These are phyloP conservation scores for Paramuricea clavata DNA, from an alignment of 92 coral and sea anemone species.

Conservation along the genomic window DNA sequence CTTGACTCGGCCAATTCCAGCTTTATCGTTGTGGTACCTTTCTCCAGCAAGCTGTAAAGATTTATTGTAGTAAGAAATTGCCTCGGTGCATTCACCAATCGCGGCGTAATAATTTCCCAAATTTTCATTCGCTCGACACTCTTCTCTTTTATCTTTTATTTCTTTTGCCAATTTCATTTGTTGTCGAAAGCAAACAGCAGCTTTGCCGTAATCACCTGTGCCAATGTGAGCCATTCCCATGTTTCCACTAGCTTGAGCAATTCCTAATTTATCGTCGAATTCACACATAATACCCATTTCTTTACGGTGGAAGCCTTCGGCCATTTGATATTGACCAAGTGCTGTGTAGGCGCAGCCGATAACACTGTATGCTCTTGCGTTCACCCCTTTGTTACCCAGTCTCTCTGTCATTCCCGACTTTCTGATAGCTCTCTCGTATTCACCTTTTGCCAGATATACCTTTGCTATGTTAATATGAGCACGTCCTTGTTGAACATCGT, in stretches of 20 bases:
- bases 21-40: slow-evolving; percentile 28
- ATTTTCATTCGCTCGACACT: slow-evolving; percentile 20
- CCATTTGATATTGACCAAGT: not conserved
- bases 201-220: not conserved
- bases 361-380: not conserved
- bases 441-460: not conserved
- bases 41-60: slow-evolving; percentile 17
- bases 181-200: not conserved
- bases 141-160: slow-evolving; percentile 25
- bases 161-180: slow-evolving; percentile 13
- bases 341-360: not conserved
- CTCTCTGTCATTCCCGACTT: not conserved
- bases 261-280: not conserved
- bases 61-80: slow-evolving; percentile 2
- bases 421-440: not conserved
- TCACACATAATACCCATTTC: not conserved
- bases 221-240: not conserved
- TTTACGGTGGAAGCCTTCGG: not conserved
- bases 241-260: not conserved
- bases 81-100: slow-evolving; percentile 29
- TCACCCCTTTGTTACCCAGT: not conserved
- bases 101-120: slow-evolving; percentile 45
- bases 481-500: slow-evolving; percentile 38
- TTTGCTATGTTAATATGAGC: not conserved
- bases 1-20: slow-evolving; percentile 13